Evolutionary conservation across 2,113 vertebrate genomes (phyloP).

Genomic region (Chloropsis cyanopogon): DNA sequence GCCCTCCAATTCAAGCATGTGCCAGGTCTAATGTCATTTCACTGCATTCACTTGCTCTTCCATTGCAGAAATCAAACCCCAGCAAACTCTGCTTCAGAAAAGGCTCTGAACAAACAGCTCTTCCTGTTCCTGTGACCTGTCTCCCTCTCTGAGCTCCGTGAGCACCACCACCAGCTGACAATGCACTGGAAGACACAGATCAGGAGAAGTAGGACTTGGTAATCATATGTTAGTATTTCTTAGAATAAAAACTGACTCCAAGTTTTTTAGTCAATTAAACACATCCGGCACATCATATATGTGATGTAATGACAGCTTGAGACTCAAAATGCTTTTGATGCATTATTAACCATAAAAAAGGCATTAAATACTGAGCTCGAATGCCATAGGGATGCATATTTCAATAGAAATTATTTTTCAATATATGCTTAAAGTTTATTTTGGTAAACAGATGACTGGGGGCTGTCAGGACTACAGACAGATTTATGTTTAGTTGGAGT

Average conservation of each 20-base stretch:
- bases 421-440: constrained; percentile 80
- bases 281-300: constrained; percentile 66
- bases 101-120: not conserved
- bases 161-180: not conserved
- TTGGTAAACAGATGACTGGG: constrained; percentile 79
- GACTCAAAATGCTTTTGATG: constrained; percentile 75
- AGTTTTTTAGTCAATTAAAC: constrained; percentile 73
- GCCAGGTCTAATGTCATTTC: not conserved
- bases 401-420: constrained; percentile 80
- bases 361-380: constrained; percentile 75
- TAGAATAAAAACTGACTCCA: constrained; percentile 68
- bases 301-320: constrained; percentile 76
- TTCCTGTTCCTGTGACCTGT: not conserved
- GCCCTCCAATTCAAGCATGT: not conserved
- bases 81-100: not conserved
- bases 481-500: constrained; percentile 72
- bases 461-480: constrained; percentile 71
- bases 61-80: not conserved
- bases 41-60: not conserved
- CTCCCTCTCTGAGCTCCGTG: not conserved
- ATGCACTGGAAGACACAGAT: constrained; percentile 29
- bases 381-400: constrained; percentile 79
- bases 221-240: constrained; percentile 65
- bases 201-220: constrained; percentile 40
- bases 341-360: constrained; percentile 82